A percentile compares a stretch with the other conserved stretches of the same genome.
Conservation (phyloP, 1,140 invertebrate genomes). For the Sweltsa coloradensis region DNA sequence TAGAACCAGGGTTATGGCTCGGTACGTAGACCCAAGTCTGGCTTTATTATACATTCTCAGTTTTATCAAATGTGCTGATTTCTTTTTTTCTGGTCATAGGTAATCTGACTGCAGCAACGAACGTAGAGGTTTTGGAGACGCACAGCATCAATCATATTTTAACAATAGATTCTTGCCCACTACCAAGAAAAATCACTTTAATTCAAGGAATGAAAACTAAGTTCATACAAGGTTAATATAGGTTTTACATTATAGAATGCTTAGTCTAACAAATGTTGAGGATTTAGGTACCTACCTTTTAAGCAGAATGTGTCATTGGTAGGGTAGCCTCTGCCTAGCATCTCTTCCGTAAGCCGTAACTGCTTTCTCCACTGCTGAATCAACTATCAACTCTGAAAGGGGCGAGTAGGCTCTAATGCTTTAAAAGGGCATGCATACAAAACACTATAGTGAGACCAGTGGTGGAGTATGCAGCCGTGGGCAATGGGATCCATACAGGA, state of each 20-base stretch:
- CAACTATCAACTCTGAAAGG: neutral
- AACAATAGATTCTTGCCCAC: constrained; percentile 67
- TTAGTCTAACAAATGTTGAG: neutral
- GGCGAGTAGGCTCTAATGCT: no score
- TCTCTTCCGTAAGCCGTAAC: neutral
- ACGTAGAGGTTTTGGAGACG: constrained; percentile 49
- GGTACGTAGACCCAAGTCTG: constrained; percentile 30
- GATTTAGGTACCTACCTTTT: neutral
- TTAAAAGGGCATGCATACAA: no score
- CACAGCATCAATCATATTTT: constrained; percentile 61
- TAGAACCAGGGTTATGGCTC: constrained; percentile 57
- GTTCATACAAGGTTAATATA: constrained; percentile 53
- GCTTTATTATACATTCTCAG: constrained; percentile 1
- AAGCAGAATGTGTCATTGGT: neutral
- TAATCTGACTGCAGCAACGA: constrained; percentile 64
- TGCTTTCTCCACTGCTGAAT: neutral
- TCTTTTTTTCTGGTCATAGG: constrained; percentile 32
- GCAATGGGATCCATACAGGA: no score
- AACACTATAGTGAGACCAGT: no score
- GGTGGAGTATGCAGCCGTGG: no score
- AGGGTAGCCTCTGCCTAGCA: neutral
- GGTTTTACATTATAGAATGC: neutral
- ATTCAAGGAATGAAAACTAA: constrained; percentile 51
- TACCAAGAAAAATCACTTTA: constrained; percentile 56
- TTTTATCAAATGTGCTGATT: constrained; percentile 8